These are phyloP conservation scores for Nycticorax nycticorax DNA, from an alignment of 2,113 vertebrate genomes.

Conservation along the genomic window DNA sequence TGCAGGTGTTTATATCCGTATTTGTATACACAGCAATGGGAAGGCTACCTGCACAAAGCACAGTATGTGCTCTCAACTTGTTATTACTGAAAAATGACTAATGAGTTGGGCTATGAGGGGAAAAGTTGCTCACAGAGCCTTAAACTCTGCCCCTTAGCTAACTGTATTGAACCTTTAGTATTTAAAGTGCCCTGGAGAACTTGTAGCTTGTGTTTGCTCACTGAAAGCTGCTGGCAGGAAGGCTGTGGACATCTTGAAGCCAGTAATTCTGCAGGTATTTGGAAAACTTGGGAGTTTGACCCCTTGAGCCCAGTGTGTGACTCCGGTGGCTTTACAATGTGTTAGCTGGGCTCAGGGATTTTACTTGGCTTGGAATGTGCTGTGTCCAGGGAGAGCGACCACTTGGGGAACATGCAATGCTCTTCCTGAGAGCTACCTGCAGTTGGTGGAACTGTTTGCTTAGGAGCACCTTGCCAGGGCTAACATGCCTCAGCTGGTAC, in stretches of 20 bases:
- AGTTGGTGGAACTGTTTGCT: background rate
- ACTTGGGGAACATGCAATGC: background rate
- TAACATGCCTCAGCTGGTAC: background rate
- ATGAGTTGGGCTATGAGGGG: background rate
- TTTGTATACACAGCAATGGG: background rate
- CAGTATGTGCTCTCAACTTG: background rate
- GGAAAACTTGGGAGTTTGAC: background rate
- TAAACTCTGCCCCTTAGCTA: background rate
- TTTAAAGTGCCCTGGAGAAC: background rate
- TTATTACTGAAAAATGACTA: background rate
- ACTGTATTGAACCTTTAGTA: background rate
- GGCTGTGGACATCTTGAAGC: background rate
- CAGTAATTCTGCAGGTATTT: background rate
- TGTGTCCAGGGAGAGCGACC: background rate
- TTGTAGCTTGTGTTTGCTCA: background rate
- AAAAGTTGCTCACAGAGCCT: background rate
- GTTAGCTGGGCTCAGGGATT: background rate
- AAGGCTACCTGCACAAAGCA: background rate
- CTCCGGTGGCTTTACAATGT: background rate
- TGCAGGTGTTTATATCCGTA: background rate
- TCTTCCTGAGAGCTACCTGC: background rate
- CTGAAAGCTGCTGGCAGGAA: background rate
- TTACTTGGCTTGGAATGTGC: background rate
- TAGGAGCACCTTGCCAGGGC: background rate
- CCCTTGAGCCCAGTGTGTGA: background rate